Evolutionary conservation across 2,888 invertebrate genomes (phyloP).

Genomic region (Synanthedon myopaeformis): DNA sequence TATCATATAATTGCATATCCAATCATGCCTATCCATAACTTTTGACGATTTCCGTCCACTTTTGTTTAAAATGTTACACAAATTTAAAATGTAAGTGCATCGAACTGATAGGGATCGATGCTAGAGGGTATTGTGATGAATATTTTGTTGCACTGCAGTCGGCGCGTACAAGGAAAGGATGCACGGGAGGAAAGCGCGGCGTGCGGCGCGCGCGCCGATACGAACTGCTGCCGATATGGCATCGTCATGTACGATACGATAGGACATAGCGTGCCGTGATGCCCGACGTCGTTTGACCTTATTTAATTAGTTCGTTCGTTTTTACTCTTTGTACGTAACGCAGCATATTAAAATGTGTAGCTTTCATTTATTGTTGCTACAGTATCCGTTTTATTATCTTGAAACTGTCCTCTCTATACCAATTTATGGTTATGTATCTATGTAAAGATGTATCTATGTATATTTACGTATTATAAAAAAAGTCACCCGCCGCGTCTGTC

Average conservation of each 20-base stretch:
- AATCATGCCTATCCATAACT: background rate
- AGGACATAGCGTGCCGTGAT: slow-evolving; percentile 16
- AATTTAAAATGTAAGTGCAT: too few species aligned
- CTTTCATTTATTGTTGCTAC: slow-evolving; percentile 49
- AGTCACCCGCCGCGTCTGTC: too few species aligned
- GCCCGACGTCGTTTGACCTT: slow-evolving; percentile 49
- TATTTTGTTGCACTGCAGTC: slow-evolving; percentile 5
- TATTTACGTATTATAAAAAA: too few species aligned
- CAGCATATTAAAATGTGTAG: slow-evolving; percentile 60
- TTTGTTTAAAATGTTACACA: background rate
- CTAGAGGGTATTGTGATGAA: background rate
- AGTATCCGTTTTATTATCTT: too few species aligned
- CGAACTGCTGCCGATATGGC: background rate
- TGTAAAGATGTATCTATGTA: too few species aligned
- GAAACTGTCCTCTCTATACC: too few species aligned
- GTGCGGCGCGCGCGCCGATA: slow-evolving; percentile 10
- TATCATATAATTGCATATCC: background rate
- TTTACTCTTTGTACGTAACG: slow-evolving; percentile 63
- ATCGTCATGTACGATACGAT: background rate
- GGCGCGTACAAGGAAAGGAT: slow-evolving; percentile 9
- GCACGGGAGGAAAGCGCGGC: slow-evolving; percentile 28
- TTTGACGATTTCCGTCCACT: background rate
- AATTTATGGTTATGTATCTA: too few species aligned
- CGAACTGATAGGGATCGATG: too few species aligned
- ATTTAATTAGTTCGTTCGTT: slow-evolving; percentile 69